These are phyloP conservation scores for Philaethria dido DNA, from an alignment of 2,888 invertebrate species.

Conservation along the genomic window DNA sequence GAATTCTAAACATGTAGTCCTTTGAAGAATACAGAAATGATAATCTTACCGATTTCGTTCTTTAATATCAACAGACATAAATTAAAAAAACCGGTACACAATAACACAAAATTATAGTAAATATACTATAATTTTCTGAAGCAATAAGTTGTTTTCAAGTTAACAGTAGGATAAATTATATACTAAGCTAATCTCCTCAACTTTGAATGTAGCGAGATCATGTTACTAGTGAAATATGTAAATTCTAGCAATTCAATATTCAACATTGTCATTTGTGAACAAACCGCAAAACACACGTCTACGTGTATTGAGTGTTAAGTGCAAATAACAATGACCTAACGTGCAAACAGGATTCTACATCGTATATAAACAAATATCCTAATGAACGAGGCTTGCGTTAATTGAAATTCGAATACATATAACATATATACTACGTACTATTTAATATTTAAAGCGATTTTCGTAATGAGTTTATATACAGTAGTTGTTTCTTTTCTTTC, in stretches of 20 bases:
- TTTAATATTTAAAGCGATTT: too few species aligned
- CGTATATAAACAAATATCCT: slow-evolving; percentile 24
- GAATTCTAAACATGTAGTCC: too few species aligned
- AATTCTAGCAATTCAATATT: slow-evolving; percentile 14
- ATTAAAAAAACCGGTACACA: too few species aligned
- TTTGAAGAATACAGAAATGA: too few species aligned
- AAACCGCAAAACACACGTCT: slow-evolving; percentile 20
- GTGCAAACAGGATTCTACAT: slow-evolving; percentile 34
- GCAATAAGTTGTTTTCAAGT: too few species aligned
- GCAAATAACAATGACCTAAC: slow-evolving; percentile 47
- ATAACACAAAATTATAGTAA: too few species aligned
- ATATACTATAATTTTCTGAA: too few species aligned
- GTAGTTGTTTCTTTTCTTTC: too few species aligned
- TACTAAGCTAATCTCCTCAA: not conserved
- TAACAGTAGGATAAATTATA: not conserved
- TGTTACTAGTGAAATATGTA: not conserved
- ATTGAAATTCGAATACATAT: slow-evolving; percentile 15
- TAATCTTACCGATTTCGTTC: too few species aligned
- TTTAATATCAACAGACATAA: too few species aligned
- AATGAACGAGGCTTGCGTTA: slow-evolving; percentile 10
- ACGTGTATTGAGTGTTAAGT: slow-evolving; percentile 52
- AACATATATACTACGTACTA: not conserved
- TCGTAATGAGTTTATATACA: too few species aligned
- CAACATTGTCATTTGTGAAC: slow-evolving; percentile 16
- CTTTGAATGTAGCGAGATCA: not conserved